These are phyloP conservation scores for Sciaenops ocellatus DNA, from an alignment of 2,797 vertebrate species.

Conservation along the genomic window DNA sequence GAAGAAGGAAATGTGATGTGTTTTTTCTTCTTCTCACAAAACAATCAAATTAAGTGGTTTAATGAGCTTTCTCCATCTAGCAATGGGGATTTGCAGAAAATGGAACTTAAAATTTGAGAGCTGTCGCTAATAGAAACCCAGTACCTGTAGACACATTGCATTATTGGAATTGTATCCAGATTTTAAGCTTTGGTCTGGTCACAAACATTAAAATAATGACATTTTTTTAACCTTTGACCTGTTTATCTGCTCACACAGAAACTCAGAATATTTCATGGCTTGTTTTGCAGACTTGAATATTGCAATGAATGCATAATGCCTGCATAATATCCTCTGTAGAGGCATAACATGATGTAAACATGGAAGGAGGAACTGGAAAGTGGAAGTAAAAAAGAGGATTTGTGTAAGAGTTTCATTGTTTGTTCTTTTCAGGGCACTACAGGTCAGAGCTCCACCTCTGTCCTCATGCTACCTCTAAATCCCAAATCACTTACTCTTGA, in stretches of 20 bases:
- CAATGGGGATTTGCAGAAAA: slow-evolving; percentile 1
- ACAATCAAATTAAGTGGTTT: slow-evolving; percentile 20
- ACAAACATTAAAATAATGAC: slow-evolving; percentile 17
- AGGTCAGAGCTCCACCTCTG: slow-evolving; percentile 43
- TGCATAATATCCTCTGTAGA: not conserved
- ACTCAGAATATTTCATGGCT: not conserved
- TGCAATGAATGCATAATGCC: not conserved
- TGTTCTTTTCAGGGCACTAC: slow-evolving; percentile 34
- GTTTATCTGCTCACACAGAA: not conserved
- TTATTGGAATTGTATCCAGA: not conserved
- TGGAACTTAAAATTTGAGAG: not conserved
- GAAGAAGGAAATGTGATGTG: not conserved
- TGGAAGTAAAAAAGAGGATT: slow-evolving; percentile 39
- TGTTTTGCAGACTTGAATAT: slow-evolving; percentile 12
- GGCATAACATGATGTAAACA: slow-evolving; percentile 34
- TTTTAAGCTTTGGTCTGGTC: slow-evolving; percentile 12
- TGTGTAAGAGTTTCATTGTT: slow-evolving; percentile 40
- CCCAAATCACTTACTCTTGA: slow-evolving; percentile 14
- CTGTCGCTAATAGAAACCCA: not conserved
- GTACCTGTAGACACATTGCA: not conserved
- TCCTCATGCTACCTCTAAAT: slow-evolving; percentile 53
- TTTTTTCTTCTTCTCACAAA: slow-evolving; percentile 5
- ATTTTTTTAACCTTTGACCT: slow-evolving; percentile 6
- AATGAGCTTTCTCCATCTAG: not conserved
- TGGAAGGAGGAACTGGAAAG: slow-evolving; percentile 34